A percentile compares a stretch with the other conserved stretches of the same genome.
Evolutionary conservation across 2,888 invertebrate species (phyloP).

Genomic region (Conistra vaccinii): DNA sequence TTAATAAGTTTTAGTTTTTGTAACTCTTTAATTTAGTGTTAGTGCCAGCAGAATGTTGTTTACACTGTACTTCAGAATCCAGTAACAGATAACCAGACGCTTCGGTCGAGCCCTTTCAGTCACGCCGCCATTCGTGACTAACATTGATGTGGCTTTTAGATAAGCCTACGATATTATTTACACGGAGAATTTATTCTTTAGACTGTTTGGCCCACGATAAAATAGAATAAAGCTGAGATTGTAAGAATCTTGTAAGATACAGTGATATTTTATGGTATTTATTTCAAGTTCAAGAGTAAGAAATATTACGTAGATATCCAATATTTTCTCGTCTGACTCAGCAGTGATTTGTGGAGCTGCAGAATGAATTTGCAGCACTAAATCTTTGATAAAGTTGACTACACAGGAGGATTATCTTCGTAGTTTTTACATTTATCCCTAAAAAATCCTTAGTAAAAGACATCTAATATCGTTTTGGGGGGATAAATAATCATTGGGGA

Average conservation of each 20-base stretch:
- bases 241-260: constrained; percentile 67
- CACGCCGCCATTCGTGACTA: constrained; percentile 85
- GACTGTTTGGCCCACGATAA: constrained; percentile 60
- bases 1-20: constrained; percentile 21
- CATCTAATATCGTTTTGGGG: constrained; percentile 56
- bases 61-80: constrained; percentile 65
- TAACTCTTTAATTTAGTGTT: constrained; percentile 22
- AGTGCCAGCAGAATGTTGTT: constrained; percentile 49
- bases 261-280: constrained; percentile 41
- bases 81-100: constrained; percentile 77
- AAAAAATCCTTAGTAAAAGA: constrained; percentile 28
- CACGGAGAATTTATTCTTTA: constrained; percentile 74
- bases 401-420: neutral
- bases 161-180: constrained; percentile 83
- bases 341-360: constrained; percentile 30
- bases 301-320: constrained; percentile 38
- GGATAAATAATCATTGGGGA: constrained; percentile 67
- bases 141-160: constrained; percentile 82
- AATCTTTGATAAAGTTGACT: neutral
- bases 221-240: constrained; percentile 68
- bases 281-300: constrained; percentile 43
- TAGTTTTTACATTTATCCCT: constrained; percentile 13
- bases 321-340: constrained; percentile 12
- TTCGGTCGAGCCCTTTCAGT: constrained; percentile 78
- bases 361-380: constrained; percentile 10